These are phyloP conservation scores for Protula sp. DNA, from an alignment of 2,888 invertebrate genomes.

Conservation along the genomic window DNA sequence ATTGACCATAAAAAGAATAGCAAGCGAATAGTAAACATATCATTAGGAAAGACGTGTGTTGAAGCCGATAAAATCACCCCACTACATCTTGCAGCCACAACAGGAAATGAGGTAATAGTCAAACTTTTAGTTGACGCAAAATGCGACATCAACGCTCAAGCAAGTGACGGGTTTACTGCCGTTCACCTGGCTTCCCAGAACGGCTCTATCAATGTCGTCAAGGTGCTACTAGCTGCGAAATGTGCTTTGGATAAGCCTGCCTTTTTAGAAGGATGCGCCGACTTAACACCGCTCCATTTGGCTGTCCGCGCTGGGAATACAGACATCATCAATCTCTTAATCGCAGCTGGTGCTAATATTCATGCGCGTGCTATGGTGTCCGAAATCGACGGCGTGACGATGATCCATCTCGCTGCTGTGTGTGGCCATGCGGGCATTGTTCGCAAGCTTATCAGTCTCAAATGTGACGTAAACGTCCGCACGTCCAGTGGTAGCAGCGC, in stretches of 20 bases:
- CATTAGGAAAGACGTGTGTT: slow-evolving; percentile 16
- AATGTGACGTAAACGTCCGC: slow-evolving; percentile 18
- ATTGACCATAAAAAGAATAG: slow-evolving; percentile 2
- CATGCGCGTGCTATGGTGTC: slow-evolving; percentile 14
- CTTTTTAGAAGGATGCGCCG: slow-evolving; percentile 14
- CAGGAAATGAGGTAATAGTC: slow-evolving; percentile 13
- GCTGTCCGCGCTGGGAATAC: slow-evolving; percentile 19
- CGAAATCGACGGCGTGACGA: slow-evolving; percentile 14
- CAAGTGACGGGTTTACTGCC: slow-evolving; percentile 22
- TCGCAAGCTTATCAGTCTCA: slow-evolving; percentile 14
- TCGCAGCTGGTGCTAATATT: slow-evolving; percentile 11
- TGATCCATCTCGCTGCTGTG: slow-evolving; percentile 21
- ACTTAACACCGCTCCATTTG: slow-evolving; percentile 19
- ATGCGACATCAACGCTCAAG: slow-evolving; percentile 14
- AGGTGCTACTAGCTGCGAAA: slow-evolving; percentile 11
- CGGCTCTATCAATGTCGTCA: slow-evolving; percentile 8
- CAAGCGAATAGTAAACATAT: slow-evolving; percentile 6
- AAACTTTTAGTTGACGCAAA: slow-evolving; percentile 17
- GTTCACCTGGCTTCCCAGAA: slow-evolving; percentile 25
- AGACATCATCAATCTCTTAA: slow-evolving; percentile 13
- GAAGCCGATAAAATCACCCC: slow-evolving; percentile 21
- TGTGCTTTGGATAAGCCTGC: slow-evolving; percentile 12
- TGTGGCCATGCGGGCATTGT: slow-evolving; percentile 18
- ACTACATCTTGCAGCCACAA: slow-evolving; percentile 21
- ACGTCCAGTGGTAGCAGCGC: slow-evolving; percentile 20